Evolutionary conservation across 2,888 invertebrate species (phyloP).

Genomic region (Rhodophaea formosa): DNA sequence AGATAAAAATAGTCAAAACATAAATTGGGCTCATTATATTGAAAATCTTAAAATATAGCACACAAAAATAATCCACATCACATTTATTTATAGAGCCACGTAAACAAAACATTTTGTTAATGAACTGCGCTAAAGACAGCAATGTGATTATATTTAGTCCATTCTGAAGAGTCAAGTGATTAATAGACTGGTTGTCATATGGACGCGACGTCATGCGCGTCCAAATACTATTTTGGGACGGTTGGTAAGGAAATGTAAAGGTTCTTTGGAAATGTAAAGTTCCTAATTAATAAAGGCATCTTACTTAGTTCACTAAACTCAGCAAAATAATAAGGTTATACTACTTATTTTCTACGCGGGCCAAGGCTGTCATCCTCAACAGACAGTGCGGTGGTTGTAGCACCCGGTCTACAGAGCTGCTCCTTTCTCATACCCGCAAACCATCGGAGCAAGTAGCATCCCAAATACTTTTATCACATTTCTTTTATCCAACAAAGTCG

Average conservation of each 20-base stretch:
- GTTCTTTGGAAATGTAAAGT: constrained; percentile 26
- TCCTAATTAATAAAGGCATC: background rate
- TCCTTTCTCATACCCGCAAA: no score
- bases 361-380: no score
- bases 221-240: constrained; percentile 8
- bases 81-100: constrained; percentile 39
- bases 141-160: constrained; percentile 50
- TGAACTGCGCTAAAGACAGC: constrained; percentile 40
- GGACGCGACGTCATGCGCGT: constrained; percentile 51
- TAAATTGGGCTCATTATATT: background rate
- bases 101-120: constrained; percentile 43
- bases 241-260: constrained; percentile 34
- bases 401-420: no score
- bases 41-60: constrained; percentile 18
- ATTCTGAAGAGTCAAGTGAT: constrained; percentile 57
- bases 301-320: background rate
- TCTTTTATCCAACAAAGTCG: no score
- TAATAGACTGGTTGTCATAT: constrained; percentile 67
- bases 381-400: no score
- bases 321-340: no score
- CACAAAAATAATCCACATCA: constrained; percentile 16
- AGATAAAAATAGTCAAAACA: no score
- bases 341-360: no score
- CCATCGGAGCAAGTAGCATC: no score
- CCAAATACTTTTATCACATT: no score